Conservation (phyloP, 64 coral and sea anemone species). For the Hydrozoanthus tunicans region DNA sequence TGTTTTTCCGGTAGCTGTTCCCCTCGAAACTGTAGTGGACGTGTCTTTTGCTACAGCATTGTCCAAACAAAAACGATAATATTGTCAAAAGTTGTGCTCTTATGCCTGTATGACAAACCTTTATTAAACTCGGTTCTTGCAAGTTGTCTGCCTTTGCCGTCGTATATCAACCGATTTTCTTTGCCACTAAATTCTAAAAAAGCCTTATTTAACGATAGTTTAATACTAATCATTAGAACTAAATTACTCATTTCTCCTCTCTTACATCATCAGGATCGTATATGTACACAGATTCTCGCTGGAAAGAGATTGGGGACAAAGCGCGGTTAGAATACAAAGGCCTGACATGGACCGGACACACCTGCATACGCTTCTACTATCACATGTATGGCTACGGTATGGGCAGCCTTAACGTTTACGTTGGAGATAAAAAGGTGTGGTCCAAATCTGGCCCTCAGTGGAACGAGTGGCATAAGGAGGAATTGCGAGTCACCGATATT, state of each 20-base stretch:
- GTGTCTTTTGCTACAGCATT: no score
- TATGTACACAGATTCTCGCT: background rate
- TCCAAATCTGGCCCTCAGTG: background rate
- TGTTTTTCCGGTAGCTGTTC: no score
- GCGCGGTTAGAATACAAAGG: background rate
- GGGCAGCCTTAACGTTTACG: constrained; percentile 10
- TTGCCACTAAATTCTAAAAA: no score
- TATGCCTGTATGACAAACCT: no score
- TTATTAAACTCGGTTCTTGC: no score
- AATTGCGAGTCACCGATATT: background rate
- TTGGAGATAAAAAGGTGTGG: background rate
- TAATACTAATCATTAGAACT: background rate
- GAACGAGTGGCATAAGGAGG: constrained; percentile 8
- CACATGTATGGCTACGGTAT: background rate
- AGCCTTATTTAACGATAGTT: background rate
- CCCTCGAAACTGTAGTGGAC: no score
- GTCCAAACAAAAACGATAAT: no score
- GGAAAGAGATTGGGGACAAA: background rate
- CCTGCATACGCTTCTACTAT: constrained; percentile 9
- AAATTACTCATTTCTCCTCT: background rate
- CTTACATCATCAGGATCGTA: background rate
- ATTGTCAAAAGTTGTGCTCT: no score
- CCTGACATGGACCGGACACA: background rate
- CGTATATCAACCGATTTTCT: no score
- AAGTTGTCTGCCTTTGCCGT: no score